These are phyloP conservation scores for Thecocarcelia acutangulata DNA, from an alignment of 2,888 invertebrate genomes.

Conservation along the genomic window DNA sequence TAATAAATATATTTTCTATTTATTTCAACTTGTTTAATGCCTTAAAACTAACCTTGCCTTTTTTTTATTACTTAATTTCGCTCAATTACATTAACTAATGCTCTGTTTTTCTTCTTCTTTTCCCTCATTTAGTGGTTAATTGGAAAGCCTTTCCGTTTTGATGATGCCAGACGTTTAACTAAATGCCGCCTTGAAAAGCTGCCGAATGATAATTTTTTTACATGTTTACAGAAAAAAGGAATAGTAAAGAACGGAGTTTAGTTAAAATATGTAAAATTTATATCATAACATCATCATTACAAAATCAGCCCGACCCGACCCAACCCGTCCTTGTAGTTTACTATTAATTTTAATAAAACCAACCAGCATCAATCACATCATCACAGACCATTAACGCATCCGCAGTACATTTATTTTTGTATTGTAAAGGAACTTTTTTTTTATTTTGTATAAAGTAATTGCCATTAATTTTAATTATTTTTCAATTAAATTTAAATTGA, in stretches of 20 bases:
- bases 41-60: constrained; percentile 46
- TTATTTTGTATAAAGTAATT: constrained; percentile 66
- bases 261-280: constrained; percentile 7
- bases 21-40: constrained; percentile 7
- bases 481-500: constrained; percentile 64
- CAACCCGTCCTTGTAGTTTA: neutral
- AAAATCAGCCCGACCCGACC: neutral
- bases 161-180: constrained; percentile 65
- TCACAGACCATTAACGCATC: constrained; percentile 18
- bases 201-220: too few species aligned
- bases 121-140: constrained; percentile 77
- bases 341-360: constrained; percentile 36
- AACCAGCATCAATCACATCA: constrained; percentile 11
- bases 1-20: constrained; percentile 8
- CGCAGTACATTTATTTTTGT: constrained; percentile 21
- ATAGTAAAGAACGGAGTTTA: constrained; percentile 47
- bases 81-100: constrained; percentile 26
- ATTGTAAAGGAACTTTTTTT: constrained; percentile 38
- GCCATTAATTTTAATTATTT: constrained; percentile 68
- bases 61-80: constrained; percentile 7
- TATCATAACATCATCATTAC: neutral
- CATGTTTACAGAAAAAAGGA: constrained; percentile 46
- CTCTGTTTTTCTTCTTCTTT: constrained; percentile 58
- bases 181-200: constrained; percentile 46
- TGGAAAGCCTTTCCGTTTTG: constrained; percentile 79